These are phyloP conservation scores for Xenopus tropicalis DNA, from an alignment of 2,113 vertebrate genomes.

Conservation along the genomic window UCB_Xtro_10.0 CM004443.2:59175501-59176000, in stretches of 20 bases:
- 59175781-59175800: conserved; percentile 48
- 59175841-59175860: conserved; percentile 52
- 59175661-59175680: conserved; percentile 55
- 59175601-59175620: conserved; percentile 55
- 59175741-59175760: conserved; percentile 57
- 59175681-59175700: conserved; percentile 60
- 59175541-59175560: conserved; percentile 61
- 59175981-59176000: conserved; percentile 54
- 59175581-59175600: conserved; percentile 54
- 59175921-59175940: conserved; percentile 52
- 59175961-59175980: conserved; percentile 52
- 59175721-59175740: conserved; percentile 53
- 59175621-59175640: conserved; percentile 60
- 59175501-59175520: conserved; percentile 57
- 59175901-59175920: conserved; percentile 56
- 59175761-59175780: conserved; percentile 57
- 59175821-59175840: conserved; percentile 60
- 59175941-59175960: conserved; percentile 55
- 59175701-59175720: conserved; percentile 57
- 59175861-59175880: conserved; percentile 61
- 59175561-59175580: conserved; percentile 54
- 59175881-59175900: conserved; percentile 58
- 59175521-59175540: conserved; percentile 57
- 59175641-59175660: conserved; percentile 47
- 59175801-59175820: conserved; percentile 63